Conservation (phyloP, 2,888 invertebrate genomes). For the Apodemia hepburni region DNA sequence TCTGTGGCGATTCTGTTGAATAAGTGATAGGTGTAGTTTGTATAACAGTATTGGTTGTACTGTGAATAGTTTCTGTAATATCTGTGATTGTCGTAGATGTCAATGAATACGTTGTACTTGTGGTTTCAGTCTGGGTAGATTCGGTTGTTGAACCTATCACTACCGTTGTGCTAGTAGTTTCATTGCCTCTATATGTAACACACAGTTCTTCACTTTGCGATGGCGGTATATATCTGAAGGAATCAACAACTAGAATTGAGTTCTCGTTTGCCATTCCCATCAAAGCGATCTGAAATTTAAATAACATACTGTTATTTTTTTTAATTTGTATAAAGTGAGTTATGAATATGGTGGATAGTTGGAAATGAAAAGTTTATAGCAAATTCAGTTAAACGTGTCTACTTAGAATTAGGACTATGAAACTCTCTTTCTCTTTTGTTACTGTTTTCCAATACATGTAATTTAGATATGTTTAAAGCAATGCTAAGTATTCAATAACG, state of each 20-base stretch:
- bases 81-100: not conserved
- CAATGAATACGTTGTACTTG: not conserved
- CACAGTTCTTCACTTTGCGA: conserved; percentile 18
- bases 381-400: no score
- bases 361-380: not conserved
- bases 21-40: not conserved
- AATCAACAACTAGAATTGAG: conserved; percentile 25
- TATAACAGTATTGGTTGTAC: not conserved
- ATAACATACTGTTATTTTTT: not conserved
- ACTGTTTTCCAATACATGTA: no score
- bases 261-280: conserved; percentile 21
- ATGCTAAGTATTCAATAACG: no score
- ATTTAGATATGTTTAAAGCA: no score
- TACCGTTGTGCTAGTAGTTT: conserved; percentile 13
- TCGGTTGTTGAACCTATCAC: conserved; percentile 10
- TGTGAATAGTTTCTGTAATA: conserved; percentile 10
- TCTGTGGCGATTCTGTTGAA: not conserved
- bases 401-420: no score
- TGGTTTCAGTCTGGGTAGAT: not conserved
- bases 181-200: conserved; percentile 20
- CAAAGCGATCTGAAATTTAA: conserved; percentile 25
- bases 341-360: no score
- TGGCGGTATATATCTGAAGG: conserved; percentile 25
- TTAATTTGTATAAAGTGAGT: not conserved
- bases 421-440: no score